These are phyloP conservation scores for Bergia puertoricense DNA, from an alignment of 92 coral and sea anemone genomes.

Conservation along the genomic window DNA sequence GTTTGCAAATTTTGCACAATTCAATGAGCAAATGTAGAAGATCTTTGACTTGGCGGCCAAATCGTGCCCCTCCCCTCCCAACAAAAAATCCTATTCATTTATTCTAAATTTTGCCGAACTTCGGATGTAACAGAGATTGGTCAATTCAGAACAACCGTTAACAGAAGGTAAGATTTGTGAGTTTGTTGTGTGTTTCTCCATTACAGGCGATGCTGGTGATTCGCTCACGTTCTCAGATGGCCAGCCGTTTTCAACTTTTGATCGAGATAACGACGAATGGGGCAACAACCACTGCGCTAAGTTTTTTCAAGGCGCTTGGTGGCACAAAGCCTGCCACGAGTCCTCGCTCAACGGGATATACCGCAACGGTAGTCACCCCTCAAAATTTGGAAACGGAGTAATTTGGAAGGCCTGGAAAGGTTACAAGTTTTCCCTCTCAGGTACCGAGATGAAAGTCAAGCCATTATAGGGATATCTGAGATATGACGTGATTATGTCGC, in stretches of 20 bases:
- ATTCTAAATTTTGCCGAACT: too few relatives aligned
- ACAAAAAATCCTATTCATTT: too few relatives aligned
- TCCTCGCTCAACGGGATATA: slow-evolving; percentile 70
- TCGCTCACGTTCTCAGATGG: slow-evolving; percentile 63
- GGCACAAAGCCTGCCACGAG: slow-evolving; percentile 70
- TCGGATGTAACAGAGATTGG: too few relatives aligned
- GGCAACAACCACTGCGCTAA: slow-evolving; percentile 49
- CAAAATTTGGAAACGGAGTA: slow-evolving; percentile 60
- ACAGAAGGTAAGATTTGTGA: too few relatives aligned
- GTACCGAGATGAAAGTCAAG: slow-evolving; percentile 71
- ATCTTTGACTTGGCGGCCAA: too few relatives aligned
- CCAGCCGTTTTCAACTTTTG: slow-evolving; percentile 63
- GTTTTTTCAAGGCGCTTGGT: slow-evolving; percentile 69
- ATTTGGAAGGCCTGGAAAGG: slow-evolving; percentile 82
- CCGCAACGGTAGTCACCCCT: slow-evolving; percentile 62
- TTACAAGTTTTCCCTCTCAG: slow-evolving; percentile 57
- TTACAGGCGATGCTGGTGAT: slow-evolving; percentile 63
- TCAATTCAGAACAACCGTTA: too few relatives aligned
- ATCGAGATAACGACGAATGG: slow-evolving; percentile 72
- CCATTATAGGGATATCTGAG: neutral
- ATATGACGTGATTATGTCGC: too few relatives aligned
- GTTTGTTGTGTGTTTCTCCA: neutral
- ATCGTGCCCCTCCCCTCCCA: too few relatives aligned
- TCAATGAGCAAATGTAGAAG: too few relatives aligned
- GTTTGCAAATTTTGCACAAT: too few relatives aligned